Evolutionary conservation across 1,140 invertebrate species (phyloP), one percentile per base, ranked within the genome.

Genomic region (Drosophila virilis): DNA sequence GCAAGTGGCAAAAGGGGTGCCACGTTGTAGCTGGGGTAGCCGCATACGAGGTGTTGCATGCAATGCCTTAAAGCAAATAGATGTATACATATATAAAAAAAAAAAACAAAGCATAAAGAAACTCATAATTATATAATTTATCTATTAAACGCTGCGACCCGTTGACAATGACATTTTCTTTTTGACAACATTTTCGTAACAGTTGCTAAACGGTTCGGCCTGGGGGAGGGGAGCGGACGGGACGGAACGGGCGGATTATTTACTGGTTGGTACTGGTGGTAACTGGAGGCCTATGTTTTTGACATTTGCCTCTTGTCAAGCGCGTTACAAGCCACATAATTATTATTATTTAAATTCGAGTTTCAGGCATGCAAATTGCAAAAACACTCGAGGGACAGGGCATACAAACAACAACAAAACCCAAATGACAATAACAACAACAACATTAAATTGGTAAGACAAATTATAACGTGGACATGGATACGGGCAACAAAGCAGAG

Each of bases 81-180:
- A 38, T 6, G 7, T 12, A 22, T 46, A 22, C 22, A 22, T 22
- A 22, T 22, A 17, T 17, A 17, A 1, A 17, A 22, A 22, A 22
- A 22, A 22, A 55, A 35, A 15, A 37, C 1, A 65, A 17, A n/a
- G n/a, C n/a, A n/a, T 45, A 46, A 54, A n/a, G 37, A 57, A 33
- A 9, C 51, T 61, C 48, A 13, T 46, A 68, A 62, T 74, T 74
- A 74, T 61, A 50, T 61, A 69, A 69, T 69, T 69, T 48, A 69
- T 69, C 54, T 61, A 74, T 74, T 74, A 74, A 74, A 69, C 72
- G 65, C 65, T 74, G 58, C 58, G 57, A 69, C 72, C 57, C 71
- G 66, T 62, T 74, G 72, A 74, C 72, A 74, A 74, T 74, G 66
- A 69, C 72, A 74, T 74, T 74, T 74, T 68, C 45, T 68, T 61